Evolutionary conservation across 2,888 invertebrate genomes (phyloP), one percentile per base, ranked within the genome.

Genomic region (Ctena decussata): DNA sequence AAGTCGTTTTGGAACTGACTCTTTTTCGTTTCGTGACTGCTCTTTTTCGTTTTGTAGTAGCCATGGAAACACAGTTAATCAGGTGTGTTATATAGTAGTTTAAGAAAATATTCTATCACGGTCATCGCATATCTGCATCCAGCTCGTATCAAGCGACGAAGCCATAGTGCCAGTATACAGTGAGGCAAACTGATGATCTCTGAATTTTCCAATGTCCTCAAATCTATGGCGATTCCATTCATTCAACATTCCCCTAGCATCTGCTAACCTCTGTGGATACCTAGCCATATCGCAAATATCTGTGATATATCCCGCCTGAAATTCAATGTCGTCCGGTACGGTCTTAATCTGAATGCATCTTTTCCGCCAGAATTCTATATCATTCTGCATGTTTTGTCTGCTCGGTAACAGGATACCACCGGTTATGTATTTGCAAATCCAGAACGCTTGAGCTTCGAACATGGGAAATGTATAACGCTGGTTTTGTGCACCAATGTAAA

Each of bases 401-500:
- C 15, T 3, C 35, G 35, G 30, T 35, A 5, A 15, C 3, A 8
- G 27, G 6, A 3, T 21, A 18, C 35, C 24, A 21, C 35, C 35
- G 1, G 18, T 65, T 18, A 65, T 12, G 21, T 72, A 80, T 65
- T 27, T 57, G 30, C 41, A 39, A 12, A 60, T 32, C 79, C 79
- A 80, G 0, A 37, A 35, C 24, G 79, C 79, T 46, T 73, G 57
- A 35, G 30, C 46, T 24, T 80, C 79, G 24, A 80, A 37, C 11
- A 49, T 24, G 12, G 44, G 30, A 24, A 80, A 18, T 6, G 44
- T 24, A 65, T 46, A 80, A 2, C 41, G 21, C 21, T 30, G 39
- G 18, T 80, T 21, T 27, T 60, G 39, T 6, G 37, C 79, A 0
- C 79, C 79, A 8, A 80, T 30, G 41, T 65, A 80, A 15, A 80